Conservation (phyloP, 64 coral and sea anemone genomes). For the Platygyra sinensis region DNA sequence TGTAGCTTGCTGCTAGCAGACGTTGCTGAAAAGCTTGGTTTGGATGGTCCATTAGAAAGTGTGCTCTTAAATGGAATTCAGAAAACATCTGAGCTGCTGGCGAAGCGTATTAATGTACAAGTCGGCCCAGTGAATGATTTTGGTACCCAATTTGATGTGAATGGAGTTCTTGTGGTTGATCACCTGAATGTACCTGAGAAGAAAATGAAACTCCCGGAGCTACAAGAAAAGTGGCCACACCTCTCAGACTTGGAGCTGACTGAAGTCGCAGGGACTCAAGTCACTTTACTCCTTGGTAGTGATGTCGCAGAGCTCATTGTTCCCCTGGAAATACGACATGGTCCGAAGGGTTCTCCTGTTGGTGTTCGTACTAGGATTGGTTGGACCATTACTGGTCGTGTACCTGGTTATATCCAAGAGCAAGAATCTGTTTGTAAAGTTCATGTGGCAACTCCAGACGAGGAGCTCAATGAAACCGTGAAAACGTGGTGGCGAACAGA, state of each 20-base stretch:
- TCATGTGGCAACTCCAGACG: constrained; percentile 6
- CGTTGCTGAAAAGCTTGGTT: too few relatives aligned
- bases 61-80: constrained; percentile 41
- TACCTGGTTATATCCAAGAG: constrained; percentile 17
- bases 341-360: constrained; percentile 1
- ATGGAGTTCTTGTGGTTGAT: constrained; percentile 9
- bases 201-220: neutral
- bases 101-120: constrained; percentile 16
- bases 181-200: constrained; percentile 25
- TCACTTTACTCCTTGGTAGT: constrained; percentile 37
- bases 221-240: constrained; percentile 29
- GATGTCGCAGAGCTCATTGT: constrained; percentile 35
- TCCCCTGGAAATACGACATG: constrained; percentile 4
- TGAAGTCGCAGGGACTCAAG: constrained; percentile 6
- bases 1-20: constrained; percentile 34
- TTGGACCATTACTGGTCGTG: constrained; percentile 31
- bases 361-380: constrained; percentile 15
- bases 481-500: constrained; percentile 11
- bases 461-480: neutral
- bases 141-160: constrained; percentile 36
- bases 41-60: too few relatives aligned
- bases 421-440: constrained; percentile 25
- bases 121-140: constrained; percentile 16
- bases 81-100: neutral
- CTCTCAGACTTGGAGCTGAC: constrained; percentile 8